Evolutionary conservation across 2,113 vertebrate species (phyloP).

Genomic region (Copsychus sechellarum): DNA sequence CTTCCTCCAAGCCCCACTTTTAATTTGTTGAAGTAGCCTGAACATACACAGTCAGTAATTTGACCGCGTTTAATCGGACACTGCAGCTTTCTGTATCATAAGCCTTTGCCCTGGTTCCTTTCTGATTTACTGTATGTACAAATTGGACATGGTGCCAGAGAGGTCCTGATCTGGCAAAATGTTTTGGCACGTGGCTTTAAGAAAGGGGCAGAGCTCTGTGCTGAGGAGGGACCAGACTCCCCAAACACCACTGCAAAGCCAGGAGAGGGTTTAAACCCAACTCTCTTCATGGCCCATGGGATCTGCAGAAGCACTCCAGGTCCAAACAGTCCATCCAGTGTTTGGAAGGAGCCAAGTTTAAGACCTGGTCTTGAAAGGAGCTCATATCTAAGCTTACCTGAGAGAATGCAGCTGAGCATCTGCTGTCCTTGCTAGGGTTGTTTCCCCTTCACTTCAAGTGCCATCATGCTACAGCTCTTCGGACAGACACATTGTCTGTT

Average conservation of each 20-base stretch:
- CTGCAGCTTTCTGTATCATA: background rate
- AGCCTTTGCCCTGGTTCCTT: background rate
- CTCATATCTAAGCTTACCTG: background rate
- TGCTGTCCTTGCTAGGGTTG: background rate
- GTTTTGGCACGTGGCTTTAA: background rate
- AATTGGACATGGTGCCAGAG: background rate
- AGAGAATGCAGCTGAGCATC: background rate
- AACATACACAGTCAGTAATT: slow-evolving; percentile 14
- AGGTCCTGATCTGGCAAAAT: background rate
- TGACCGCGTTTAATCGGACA: background rate
- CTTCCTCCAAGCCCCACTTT: background rate
- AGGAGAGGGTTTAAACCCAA: background rate
- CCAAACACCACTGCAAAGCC: background rate
- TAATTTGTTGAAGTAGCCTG: slow-evolving; percentile 45
- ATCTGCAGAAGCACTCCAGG: background rate
- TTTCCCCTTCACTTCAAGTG: background rate
- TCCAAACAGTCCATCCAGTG: background rate
- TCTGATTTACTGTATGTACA: background rate
- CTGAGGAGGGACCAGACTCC: background rate
- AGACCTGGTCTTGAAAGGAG: background rate
- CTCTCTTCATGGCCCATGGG: rapidly evolving
- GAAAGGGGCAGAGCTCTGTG: background rate
- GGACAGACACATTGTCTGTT: background rate
- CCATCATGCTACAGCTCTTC: background rate
- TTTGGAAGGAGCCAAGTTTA: background rate